phyloP scores from a whole-genome alignment of 2,888 invertebrate genomes.

The Agrilus biguttatus region DNA sequence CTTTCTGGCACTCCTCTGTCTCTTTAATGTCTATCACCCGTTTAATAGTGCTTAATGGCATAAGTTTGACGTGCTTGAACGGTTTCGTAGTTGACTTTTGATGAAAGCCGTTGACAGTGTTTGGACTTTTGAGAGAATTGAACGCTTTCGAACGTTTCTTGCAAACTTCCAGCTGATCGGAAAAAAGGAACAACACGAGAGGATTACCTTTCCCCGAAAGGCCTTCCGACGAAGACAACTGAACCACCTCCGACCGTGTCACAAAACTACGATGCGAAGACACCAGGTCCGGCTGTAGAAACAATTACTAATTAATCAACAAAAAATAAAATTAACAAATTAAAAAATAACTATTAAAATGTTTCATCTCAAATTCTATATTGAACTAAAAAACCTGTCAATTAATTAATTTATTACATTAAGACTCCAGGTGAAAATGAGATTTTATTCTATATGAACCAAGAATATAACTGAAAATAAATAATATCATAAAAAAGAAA shows the following conservation, averaged over 20 bases:
- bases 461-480: background rate
- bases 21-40: constrained; percentile 83
- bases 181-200: constrained; percentile 82
- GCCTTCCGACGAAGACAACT: constrained; percentile 56
- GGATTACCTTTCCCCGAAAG: constrained; percentile 70
- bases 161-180: constrained; percentile 87
- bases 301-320: background rate
- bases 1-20: constrained; percentile 77
- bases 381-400: background rate
- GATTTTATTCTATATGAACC: no score
- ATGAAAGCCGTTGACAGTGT: constrained; percentile 35
- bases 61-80: constrained; percentile 81
- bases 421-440: no score
- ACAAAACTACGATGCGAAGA: constrained; percentile 87
- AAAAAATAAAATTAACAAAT: background rate
- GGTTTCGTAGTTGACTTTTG: constrained; percentile 57
- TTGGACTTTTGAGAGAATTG: constrained; percentile 54
- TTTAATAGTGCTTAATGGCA: constrained; percentile 79
- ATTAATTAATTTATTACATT: background rate
- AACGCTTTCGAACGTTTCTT: constrained; percentile 70
- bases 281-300: constrained; percentile 65
- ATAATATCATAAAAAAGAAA: background rate
- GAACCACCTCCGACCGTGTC: constrained; percentile 75
- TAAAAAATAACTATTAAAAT: background rate
- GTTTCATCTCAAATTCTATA: background rate